Percentiles rank a stretch among this genome's conserved stretches.
These are phyloP conservation scores for Ursus arctos DNA, from an alignment of 2,113 vertebrate species.

Conservation along the genomic window DNA sequence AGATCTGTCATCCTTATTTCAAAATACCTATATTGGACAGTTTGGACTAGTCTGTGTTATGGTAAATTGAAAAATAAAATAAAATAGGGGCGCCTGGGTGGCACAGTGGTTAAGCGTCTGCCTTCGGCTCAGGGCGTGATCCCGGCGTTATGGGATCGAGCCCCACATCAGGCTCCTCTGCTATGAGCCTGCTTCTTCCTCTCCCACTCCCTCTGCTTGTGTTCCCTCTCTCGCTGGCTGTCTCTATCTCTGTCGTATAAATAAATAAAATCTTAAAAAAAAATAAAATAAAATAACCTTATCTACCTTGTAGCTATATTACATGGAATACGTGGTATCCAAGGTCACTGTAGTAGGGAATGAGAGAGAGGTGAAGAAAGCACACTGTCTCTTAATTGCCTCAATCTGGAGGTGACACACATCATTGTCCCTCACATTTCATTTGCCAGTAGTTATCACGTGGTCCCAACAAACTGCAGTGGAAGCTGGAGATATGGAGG, in stretches of 20 bases:
- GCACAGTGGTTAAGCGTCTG: too few relatives aligned
- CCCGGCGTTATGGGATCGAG: too few relatives aligned
- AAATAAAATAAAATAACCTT: neutral
- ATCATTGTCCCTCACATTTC: neutral
- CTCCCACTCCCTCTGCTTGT: too few relatives aligned
- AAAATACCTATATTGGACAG: neutral
- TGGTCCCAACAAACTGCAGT: neutral
- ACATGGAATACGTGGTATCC: neutral
- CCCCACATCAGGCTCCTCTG: too few relatives aligned
- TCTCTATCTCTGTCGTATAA: too few relatives aligned
- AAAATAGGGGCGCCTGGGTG: neutral
- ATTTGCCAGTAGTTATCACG: neutral
- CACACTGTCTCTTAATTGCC: neutral
- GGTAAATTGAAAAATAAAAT: neutral
- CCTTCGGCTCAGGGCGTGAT: too few relatives aligned
- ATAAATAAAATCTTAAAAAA: too few relatives aligned
- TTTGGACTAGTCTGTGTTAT: neutral
- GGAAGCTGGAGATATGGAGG: neutral
- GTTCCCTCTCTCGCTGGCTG: too few relatives aligned
- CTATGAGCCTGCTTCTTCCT: too few relatives aligned
- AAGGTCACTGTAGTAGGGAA: neutral
- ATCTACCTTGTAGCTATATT: neutral
- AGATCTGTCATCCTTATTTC: rapidly evolving
- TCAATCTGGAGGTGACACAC: neutral
- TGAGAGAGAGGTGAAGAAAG: neutral